Percentiles rank a stretch among this genome's conserved stretches.
Evolutionary conservation across 2,113 vertebrate species (phyloP).

Genomic region (Rhagologus leucostigma): DNA sequence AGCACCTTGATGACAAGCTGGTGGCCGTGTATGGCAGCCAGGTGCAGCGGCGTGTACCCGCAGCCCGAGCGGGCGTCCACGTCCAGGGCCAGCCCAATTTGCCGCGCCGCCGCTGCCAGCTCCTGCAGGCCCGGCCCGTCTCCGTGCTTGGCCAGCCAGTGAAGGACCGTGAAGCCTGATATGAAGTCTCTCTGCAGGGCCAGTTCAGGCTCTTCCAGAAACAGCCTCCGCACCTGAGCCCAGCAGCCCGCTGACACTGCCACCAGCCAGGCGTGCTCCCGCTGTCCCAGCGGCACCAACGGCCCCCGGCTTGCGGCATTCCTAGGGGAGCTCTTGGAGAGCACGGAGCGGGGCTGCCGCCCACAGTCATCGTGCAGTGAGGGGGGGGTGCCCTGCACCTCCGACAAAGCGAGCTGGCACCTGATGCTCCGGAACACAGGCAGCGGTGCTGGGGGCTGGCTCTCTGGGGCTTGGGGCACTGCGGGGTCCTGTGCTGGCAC

Average conservation of each 20-base stretch:
- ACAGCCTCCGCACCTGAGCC: slow-evolving; percentile 78
- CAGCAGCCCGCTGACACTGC: slow-evolving; percentile 81
- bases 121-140: slow-evolving; percentile 82
- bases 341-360: neutral
- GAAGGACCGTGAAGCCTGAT: slow-evolving; percentile 87
- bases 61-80: slow-evolving; percentile 77
- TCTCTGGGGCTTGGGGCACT: neutral
- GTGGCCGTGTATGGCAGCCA: slow-evolving; percentile 88
- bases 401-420: slow-evolving; percentile 63
- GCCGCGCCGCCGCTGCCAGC: slow-evolving; percentile 74
- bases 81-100: slow-evolving; percentile 75
- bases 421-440: slow-evolving; percentile 72
- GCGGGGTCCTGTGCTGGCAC: neutral
- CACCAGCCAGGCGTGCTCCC: slow-evolving; percentile 89
- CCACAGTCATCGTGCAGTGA: slow-evolving; percentile 26
- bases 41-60: slow-evolving; percentile 89
- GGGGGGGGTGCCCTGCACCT: slow-evolving; percentile 18
- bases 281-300: slow-evolving; percentile 77
- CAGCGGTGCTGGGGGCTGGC: neutral
- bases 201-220: slow-evolving; percentile 81
- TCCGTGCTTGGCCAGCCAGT: slow-evolving; percentile 95
- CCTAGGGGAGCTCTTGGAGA: neutral
- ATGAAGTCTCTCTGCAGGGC: slow-evolving; percentile 86
- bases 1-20: slow-evolving; percentile 82
- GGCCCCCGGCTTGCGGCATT: neutral